Conservation (phyloP, 1,140 invertebrate species). For the Hetaerina americana region DNA sequence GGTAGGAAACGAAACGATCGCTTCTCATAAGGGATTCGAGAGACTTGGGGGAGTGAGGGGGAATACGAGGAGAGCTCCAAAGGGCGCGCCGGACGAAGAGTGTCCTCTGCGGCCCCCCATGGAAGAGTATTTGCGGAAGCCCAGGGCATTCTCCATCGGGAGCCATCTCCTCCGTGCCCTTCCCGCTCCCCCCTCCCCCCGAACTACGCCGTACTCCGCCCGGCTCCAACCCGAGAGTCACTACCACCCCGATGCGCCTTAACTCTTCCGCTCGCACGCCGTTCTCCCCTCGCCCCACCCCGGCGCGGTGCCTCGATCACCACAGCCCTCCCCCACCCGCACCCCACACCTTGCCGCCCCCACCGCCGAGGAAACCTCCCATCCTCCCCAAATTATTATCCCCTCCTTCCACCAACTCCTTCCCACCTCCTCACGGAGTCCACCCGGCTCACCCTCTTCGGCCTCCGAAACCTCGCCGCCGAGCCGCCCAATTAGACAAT, state of each 20-base stretch:
- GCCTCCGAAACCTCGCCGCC: neutral
- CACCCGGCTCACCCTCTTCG: too few species aligned
- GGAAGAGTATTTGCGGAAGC: neutral
- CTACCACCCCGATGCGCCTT: too few species aligned
- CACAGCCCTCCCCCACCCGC: too few species aligned
- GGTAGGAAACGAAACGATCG: neutral
- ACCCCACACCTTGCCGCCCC: too few species aligned
- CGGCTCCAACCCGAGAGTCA: neutral
- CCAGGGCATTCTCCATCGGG: neutral
- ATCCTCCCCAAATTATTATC: too few species aligned
- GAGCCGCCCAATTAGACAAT: neutral
- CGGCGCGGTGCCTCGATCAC: neutral
- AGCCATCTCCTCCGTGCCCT: neutral
- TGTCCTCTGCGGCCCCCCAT: neutral
- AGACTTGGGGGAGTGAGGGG: neutral
- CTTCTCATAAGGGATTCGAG: neutral
- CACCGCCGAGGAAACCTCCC: too few species aligned
- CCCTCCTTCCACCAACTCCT: too few species aligned
- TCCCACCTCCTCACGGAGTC: too few species aligned
- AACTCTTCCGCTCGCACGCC: too few species aligned
- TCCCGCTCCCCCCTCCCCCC: neutral
- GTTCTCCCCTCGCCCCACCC: neutral
- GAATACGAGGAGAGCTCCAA: neutral
- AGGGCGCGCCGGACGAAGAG: neutral
- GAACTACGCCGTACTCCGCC: neutral